Percentiles rank a stretch among this genome's conserved stretches.
Evolutionary conservation across 2,888 invertebrate genomes (phyloP).

Genomic region (Xestia sexstrigata): DNA sequence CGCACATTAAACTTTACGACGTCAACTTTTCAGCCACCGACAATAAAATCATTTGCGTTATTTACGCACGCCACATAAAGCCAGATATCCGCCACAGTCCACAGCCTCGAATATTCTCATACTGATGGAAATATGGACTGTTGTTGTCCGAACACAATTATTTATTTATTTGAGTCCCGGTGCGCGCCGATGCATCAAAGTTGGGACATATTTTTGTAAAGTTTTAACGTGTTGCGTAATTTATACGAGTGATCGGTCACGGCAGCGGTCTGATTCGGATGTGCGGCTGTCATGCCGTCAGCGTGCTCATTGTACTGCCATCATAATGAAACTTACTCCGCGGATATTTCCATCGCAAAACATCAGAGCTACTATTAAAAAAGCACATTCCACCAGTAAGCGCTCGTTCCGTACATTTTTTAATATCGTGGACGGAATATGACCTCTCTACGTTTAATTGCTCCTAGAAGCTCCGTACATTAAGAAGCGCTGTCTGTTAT

Average conservation of each 20-base stretch:
- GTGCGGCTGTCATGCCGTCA: neutral
- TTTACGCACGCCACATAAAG: constrained; percentile 66
- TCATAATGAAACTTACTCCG: constrained; percentile 8
- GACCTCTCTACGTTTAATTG: constrained; percentile 81
- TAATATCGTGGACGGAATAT: constrained; percentile 73
- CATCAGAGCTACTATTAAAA: constrained; percentile 11
- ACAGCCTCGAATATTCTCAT: constrained; percentile 8
- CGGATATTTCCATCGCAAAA: constrained; percentile 27
- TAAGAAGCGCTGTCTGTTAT: constrained; percentile 72
- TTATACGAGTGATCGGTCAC: constrained; percentile 45
- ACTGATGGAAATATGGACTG: constrained; percentile 42
- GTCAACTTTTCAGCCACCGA: constrained; percentile 80
- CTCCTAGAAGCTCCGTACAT: constrained; percentile 74
- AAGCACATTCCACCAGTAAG: constrained; percentile 27
- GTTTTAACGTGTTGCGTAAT: constrained; percentile 54
- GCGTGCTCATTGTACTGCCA: neutral
- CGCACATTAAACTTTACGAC: constrained; percentile 81
- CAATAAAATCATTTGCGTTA: constrained; percentile 79
- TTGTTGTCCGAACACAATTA: constrained; percentile 19
- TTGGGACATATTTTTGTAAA: constrained; percentile 51
- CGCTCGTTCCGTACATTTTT: constrained; percentile 60
- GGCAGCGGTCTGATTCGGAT: neutral
- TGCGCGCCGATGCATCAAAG: constrained; percentile 48
- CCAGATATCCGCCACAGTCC: constrained; percentile 37
- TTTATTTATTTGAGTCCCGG: constrained; percentile 33